Evolutionary conservation across 2,888 invertebrate genomes (phyloP).

Genomic region (Leptinotarsa juncta): DNA sequence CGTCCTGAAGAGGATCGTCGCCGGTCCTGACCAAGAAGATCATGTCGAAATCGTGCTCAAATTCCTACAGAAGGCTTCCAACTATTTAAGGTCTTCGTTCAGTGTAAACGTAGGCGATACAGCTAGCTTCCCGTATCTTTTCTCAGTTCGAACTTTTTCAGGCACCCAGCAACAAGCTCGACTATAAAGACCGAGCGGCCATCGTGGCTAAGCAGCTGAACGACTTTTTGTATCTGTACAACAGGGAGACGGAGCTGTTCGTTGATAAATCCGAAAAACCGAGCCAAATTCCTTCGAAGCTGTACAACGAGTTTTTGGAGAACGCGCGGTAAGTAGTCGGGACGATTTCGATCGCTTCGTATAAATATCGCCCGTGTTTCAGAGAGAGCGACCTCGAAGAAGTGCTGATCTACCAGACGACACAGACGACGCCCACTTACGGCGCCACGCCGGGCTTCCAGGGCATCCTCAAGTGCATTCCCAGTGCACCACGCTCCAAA

Average conservation of each 20-base stretch:
- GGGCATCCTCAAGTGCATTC: conserved; percentile 62
- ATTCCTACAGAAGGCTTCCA: conserved; percentile 80
- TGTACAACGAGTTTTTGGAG: conserved; percentile 72
- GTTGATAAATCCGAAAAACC: conserved; percentile 78
- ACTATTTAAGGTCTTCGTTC: conserved; percentile 78
- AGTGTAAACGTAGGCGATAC: conserved; percentile 68
- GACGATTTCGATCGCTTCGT: background rate
- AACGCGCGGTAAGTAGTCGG: conserved; percentile 68
- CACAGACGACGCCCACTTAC: conserved; percentile 54
- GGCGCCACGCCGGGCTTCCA: conserved; percentile 55
- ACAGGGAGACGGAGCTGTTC: conserved; percentile 83
- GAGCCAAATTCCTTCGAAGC: conserved; percentile 68
- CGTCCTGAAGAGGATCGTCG: conserved; percentile 76
- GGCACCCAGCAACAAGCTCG: conserved; percentile 78
- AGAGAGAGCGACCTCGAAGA: conserved; percentile 82
- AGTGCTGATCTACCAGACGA: conserved; percentile 70
- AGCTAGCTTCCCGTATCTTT: background rate
- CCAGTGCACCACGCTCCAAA: conserved; percentile 54
- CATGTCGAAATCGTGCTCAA: conserved; percentile 78
- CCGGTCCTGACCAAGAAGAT: conserved; percentile 68
- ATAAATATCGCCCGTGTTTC: conserved; percentile 45
- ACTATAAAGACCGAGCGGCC: conserved; percentile 85
- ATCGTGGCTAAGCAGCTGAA: conserved; percentile 86
- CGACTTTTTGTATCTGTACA: conserved; percentile 86
- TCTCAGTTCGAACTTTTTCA: conserved; percentile 57